phyloP scores from a whole-genome alignment of 2,113 vertebrate species.

The Sebastes fasciatus region DNA sequence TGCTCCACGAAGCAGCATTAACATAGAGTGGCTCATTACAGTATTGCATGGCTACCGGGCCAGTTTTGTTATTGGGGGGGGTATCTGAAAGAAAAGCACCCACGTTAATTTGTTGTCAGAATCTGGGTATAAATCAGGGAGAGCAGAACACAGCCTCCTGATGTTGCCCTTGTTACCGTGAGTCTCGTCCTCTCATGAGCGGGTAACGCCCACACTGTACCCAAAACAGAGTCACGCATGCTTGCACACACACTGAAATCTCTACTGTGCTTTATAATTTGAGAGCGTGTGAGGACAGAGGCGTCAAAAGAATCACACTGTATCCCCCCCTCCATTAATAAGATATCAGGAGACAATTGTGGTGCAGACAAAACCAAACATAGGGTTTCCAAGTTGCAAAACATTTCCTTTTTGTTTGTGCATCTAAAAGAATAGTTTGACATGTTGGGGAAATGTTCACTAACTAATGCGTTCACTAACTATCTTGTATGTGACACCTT shows the following conservation, averaged over 20 bases:
- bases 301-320: background rate
- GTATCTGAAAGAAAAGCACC: constrained; percentile 67
- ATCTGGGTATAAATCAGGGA: constrained; percentile 82
- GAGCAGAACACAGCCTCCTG: constrained; percentile 17
- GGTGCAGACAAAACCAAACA: background rate
- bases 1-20: constrained; percentile 64
- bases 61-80: constrained; percentile 72
- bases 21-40: constrained; percentile 79
- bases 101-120: constrained; percentile 84
- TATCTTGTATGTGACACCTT: no score
- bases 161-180: constrained; percentile 36
- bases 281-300: constrained; percentile 27
- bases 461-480: no score
- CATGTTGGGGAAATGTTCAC: no score
- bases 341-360: background rate
- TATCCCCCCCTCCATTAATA: no score
- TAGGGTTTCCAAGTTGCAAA: background rate
- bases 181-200: constrained; percentile 6
- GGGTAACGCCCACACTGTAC: background rate
- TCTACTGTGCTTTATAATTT: background rate
- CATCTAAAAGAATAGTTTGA: background rate
- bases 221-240: background rate
- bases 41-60: constrained; percentile 68
- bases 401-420: background rate
- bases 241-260: background rate